Base-by-base conservation (phyloP, 2,888 invertebrate genomes). In the Apocheima hispidaria region DNA sequence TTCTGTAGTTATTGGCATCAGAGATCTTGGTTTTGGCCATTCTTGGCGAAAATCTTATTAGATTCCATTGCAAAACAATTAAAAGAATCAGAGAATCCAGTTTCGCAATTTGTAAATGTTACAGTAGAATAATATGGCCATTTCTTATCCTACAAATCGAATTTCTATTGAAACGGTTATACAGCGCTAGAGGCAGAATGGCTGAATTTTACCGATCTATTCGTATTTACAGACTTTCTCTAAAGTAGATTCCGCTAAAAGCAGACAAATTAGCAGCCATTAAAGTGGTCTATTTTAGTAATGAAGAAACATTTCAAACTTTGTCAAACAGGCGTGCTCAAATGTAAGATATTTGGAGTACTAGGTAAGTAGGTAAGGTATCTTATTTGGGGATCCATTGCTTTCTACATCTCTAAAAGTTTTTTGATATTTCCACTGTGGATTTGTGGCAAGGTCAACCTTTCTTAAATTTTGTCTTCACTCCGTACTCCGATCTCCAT, bases 261-360 rank as follows among this genome's bases (percentile, higher is more conserved):
- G 40, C 10, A 48, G 54, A 40, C 48, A 48, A 56, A 56, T 49
- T 49, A 41, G 40, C 41, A 38, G 12, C 40, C 41, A 49, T 49
- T 56, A 56, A 40, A 18, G 10, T 20, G 55, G 38, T 46, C 55
- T 55, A 55, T 55, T 55, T 55, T 38, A 14, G 43, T 0, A 18
- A 38, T 53, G 46, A 38, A 46, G 26, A 48, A 46, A 55, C 55
- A 48, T 38, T 55, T 46, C 46, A 48, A 55, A 44, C 50, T 44
- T 21, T 10, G 14, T 23, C 41, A 41, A 35, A 12, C n/a, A 12
- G 40, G 14, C 35, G 18, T 23, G 16, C 30, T 35, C 36, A 36
- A 46, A 48, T 43, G 60, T 7, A 33, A 26, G 54, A 23, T 33
- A 35, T 23, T 36, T 54, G 28, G 10, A 20, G 40, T 41, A n/a